A percentile compares a stretch with the other conserved stretches of the same genome.
Evolutionary conservation across 2,113 vertebrate species (phyloP).

Genomic region (Shinisaurus crocodilurus): DNA sequence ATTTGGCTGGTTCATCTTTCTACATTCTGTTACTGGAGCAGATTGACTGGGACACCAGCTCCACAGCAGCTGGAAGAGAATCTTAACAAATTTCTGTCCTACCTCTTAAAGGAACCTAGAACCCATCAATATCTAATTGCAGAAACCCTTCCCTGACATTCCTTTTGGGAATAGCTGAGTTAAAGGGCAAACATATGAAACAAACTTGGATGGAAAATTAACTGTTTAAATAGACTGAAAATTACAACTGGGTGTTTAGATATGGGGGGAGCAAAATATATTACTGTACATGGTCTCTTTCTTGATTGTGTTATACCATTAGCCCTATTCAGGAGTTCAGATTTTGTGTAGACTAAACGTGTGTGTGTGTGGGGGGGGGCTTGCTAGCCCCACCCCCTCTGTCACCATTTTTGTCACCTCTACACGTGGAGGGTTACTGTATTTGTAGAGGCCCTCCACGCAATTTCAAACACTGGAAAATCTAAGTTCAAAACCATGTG

Average conservation of each 20-base stretch:
- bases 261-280: not conserved
- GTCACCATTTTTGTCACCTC: no score
- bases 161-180: not conserved
- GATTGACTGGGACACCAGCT: not conserved
- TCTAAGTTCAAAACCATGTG: no score
- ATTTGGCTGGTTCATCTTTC: not conserved
- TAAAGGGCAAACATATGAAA: not conserved
- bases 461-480: no score
- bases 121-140: not conserved
- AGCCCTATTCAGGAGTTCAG: not conserved
- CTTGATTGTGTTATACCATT: not conserved
- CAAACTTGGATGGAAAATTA: not conserved
- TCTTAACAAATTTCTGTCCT: not conserved
- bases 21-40: not conserved
- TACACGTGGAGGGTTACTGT: no score
- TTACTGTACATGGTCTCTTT: not conserved
- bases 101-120: not conserved
- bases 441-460: no score
- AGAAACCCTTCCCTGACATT: not conserved
- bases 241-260: not conserved
- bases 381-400: no score
- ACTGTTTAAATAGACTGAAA: not conserved
- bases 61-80: not conserved
- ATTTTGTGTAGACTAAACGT: no score
- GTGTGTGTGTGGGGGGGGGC: no score